Base-by-base conservation (phyloP, 1,140 invertebrate genomes). In the Nylanderia fulva region DNA sequence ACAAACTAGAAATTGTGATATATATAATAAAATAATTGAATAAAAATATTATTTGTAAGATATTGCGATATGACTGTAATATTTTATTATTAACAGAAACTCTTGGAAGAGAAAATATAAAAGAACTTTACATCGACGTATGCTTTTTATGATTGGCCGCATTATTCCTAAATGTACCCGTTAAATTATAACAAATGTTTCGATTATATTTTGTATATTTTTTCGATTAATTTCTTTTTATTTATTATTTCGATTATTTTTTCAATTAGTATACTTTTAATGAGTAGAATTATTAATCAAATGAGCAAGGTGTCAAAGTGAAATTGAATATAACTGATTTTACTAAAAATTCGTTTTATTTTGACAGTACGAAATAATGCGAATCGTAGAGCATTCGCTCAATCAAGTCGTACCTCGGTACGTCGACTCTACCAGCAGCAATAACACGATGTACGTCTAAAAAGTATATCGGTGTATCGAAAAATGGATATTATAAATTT, bases 1-100 rank as follows among this genome's bases (percentile, higher is more conserved):
- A 86, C 74, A 89, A 86, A 89, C 74, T 88, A 89, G 85, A 86
- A 86, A 89, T 89, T 89, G 88, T 89, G 88, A 89, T 89, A 89
- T 89, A 89, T 89, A 79, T 54, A 75, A 88, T 84, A 77, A 88
- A 88, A 75, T 58, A 76, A 86, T 39, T 85, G 24, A 80, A 80
- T 84, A 89, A 75, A 83, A 75, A 83, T 72, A 56, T 87, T 85
- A 88, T 89, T 80, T 89, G 69, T 90, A 89, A 90, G 71, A 80
- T n/a, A n/a, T 86, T 89, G 66, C 77, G 61, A 89, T 48, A 48
- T 71, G 63, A 77, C 82, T 85, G 80, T 90, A 89, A 85, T 82
- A 84, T 90, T 79, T 7, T 58, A 86, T 84, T 58, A 87, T 83
- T 69, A 58, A 85, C 18, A 79, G 69, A 88, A 13, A 54, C 27